Percentiles rank a stretch among this genome's conserved stretches.
Conservation (phyloP, 2,797 vertebrate genomes). For the Adrianichthys oophorus region DNA sequence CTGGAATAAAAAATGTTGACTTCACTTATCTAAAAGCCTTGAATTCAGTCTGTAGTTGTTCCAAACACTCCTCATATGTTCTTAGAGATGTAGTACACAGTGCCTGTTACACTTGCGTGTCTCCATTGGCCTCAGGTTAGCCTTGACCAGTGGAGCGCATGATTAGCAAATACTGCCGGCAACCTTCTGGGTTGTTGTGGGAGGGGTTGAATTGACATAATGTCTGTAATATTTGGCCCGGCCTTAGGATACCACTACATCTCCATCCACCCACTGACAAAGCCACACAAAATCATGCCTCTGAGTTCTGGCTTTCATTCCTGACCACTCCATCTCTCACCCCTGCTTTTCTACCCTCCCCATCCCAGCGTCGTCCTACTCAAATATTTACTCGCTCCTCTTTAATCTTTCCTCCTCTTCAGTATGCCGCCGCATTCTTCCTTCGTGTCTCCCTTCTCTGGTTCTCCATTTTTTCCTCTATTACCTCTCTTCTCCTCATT, state of each 20-base stretch:
- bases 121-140: conserved; percentile 43
- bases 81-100: conserved; percentile 13
- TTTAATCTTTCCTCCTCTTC: conserved; percentile 35
- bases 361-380: conserved; percentile 44
- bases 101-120: conserved; percentile 35
- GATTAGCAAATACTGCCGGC: conserved; percentile 53
- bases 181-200: conserved; percentile 65
- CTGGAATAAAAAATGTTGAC: no score
- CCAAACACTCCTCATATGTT: conserved; percentile 13
- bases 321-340: conserved; percentile 39
- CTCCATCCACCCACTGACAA: conserved; percentile 29
- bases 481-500: conserved; percentile 38
- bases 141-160: conserved; percentile 51
- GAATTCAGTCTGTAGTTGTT: neutral
- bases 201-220: conserved; percentile 45
- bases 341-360: conserved; percentile 10
- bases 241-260: conserved; percentile 41
- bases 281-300: conserved; percentile 24
- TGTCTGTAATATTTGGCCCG: conserved; percentile 18
- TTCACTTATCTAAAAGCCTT: neutral
- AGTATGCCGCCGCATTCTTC: neutral
- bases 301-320: conserved; percentile 69
- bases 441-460: conserved; percentile 10
- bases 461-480: conserved; percentile 33
- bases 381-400: conserved; percentile 50